Percentiles rank a stretch among this genome's conserved stretches.
Evolutionary conservation across 2,888 invertebrate genomes (phyloP).

Genomic region (Ectropis crepuscularia): DNA sequence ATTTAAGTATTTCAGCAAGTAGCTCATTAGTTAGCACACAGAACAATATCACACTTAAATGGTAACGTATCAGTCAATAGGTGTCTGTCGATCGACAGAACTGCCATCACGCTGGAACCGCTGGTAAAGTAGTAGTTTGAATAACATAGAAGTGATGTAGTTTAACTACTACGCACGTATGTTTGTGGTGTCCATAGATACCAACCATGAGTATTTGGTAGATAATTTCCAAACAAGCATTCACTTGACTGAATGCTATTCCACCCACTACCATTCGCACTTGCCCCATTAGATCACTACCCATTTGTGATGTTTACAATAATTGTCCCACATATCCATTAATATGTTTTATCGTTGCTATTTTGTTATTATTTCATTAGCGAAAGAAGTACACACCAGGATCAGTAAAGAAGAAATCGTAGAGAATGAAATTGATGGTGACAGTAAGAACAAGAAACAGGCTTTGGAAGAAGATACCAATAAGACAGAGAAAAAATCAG

Average conservation of each 20-base stretch:
- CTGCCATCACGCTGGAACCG: constrained; percentile 50
- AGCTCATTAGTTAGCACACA: constrained; percentile 17
- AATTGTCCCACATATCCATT: constrained; percentile 51
- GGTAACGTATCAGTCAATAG: constrained; percentile 52
- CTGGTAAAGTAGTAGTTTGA: constrained; percentile 70
- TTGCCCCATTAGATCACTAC: constrained; percentile 39
- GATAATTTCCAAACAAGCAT: constrained; percentile 64
- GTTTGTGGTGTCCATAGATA: constrained; percentile 67
- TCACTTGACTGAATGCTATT: constrained; percentile 75
- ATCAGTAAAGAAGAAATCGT: constrained; percentile 76
- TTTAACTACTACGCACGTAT: constrained; percentile 68
- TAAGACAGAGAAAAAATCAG: constrained; percentile 49
- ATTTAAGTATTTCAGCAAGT: constrained; percentile 26
- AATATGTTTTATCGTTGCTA: constrained; percentile 42
- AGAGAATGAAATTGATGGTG: constrained; percentile 80
- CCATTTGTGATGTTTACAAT: constrained; percentile 68
- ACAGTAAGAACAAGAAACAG: constrained; percentile 56
- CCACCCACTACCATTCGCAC: constrained; percentile 30
- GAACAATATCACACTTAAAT: constrained; percentile 40
- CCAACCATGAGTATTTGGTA: constrained; percentile 66
- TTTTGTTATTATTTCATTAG: constrained; percentile 65
- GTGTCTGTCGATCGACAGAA: constrained; percentile 43
- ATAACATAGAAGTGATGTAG: constrained; percentile 65
- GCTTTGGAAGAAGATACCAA: constrained; percentile 57
- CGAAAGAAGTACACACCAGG: constrained; percentile 81